A percentile compares a stretch with the other conserved stretches of the same genome.
phyloP scores from a whole-genome alignment of 2,797 vertebrate species.

The Dendrocincla tyrannina region DNA sequence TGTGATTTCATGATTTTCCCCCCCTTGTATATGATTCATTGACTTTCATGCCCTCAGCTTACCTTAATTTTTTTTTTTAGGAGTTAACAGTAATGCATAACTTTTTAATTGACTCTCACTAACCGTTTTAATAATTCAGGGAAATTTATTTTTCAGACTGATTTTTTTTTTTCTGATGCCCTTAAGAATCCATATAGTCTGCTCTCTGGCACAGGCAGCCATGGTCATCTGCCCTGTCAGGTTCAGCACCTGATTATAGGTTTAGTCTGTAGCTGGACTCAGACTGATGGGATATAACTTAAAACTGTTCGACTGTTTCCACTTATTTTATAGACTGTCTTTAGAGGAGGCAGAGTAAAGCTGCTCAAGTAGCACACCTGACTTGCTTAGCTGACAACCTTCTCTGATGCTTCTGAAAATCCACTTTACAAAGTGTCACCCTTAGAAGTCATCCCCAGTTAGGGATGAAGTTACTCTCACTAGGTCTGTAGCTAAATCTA shows the following conservation, averaged over 20 bases:
- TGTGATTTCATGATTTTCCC: neutral
- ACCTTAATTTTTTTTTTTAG: neutral
- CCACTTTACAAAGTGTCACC: neutral
- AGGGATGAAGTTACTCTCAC: neutral
- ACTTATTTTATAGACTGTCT: neutral
- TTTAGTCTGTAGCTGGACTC: neutral
- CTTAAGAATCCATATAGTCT: neutral
- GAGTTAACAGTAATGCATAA: neutral
- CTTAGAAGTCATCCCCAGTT: neutral
- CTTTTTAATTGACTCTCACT: neutral
- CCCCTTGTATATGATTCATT: rapidly evolving
- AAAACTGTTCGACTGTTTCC: neutral
- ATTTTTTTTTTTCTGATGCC: neutral
- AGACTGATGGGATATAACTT: neutral
- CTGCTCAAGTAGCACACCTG: neutral
- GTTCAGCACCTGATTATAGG: neutral
- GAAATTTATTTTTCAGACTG: neutral
- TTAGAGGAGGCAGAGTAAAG: neutral
- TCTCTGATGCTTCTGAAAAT: neutral
- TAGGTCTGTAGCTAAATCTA: neutral
- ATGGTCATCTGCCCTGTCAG: rapidly evolving
- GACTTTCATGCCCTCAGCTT: neutral
- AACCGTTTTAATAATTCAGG: neutral
- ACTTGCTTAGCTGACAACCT: neutral
- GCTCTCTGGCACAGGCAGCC: neutral